Evolutionary conservation across 2,113 vertebrate species (phyloP), one percentile per base, ranked within the genome.

Genomic region (Tympanuchus pallidicinctus): DNA sequence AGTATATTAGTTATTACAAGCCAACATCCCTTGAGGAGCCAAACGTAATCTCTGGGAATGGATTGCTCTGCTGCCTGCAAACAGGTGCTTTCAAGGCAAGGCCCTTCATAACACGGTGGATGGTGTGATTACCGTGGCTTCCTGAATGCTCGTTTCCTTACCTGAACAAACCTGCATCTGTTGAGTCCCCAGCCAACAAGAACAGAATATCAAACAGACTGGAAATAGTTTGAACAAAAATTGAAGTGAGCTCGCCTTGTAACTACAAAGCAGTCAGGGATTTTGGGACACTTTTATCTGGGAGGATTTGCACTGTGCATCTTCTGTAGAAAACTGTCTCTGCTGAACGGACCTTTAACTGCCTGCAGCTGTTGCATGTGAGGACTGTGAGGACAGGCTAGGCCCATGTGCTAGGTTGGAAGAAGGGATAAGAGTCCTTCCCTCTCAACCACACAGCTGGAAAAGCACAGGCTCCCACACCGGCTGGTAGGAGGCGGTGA

Each of bases 301-400:
- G 38, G 64, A 70, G 64, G 63, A 79, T 47, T 65, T 70, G 50
- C 12, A 13, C 56, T 25, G 32, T 21, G 30, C 50, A 17, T 48
- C 30, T 38, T 48, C 40, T 57, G 25, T 25, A 64, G 71, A 47
- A 61, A 86, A 64, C 38, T 11, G 13, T 30, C 47, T 52, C 17
- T 20, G 5, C 34, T 40, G 70, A 81, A 22, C 65, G 17, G 34
- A 21, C 21, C 10, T 7, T 15, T 36, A 34, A 64, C 40, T 50
- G 52, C 34, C 0, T 6, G 16, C 13, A 0, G 4, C 38, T 43
- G 45, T 47, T 43, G 52, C 25, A 3, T 4, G 36, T 1, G 10
- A 75, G 52, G 28, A 36, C 43, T 50, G 4, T 2, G 8, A 38
- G 17, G 64, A n/a, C 12, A 1, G 8, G 52, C 43, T 11, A 20